phyloP scores from a whole-genome alignment of 2,888 invertebrate genomes.

The Tiliacea aurago region DNA sequence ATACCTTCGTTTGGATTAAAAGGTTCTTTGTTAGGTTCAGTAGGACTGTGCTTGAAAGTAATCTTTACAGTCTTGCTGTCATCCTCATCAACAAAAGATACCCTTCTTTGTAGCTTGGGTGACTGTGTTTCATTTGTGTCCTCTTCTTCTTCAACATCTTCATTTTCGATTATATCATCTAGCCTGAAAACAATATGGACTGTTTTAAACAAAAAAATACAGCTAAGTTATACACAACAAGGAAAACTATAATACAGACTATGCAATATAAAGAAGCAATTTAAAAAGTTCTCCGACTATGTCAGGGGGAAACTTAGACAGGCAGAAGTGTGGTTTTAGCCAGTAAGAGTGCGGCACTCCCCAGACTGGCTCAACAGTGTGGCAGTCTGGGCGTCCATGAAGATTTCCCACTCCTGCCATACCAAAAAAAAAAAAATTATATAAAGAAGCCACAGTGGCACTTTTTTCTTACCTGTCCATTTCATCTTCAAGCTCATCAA shows the following conservation, averaged over 20 bases:
- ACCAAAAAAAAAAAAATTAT: too few species aligned
- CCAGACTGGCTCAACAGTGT: too few species aligned
- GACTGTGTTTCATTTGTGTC: conserved; percentile 39
- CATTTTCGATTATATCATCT: conserved; percentile 77
- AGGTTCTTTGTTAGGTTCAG: conserved; percentile 68
- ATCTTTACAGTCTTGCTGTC: conserved; percentile 81
- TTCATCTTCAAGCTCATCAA: conserved; percentile 90
- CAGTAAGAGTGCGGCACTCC: too few species aligned
- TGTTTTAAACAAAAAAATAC: not conserved
- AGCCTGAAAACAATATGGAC: conserved; percentile 57
- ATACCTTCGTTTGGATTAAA: conserved; percentile 79
- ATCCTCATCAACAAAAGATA: conserved; percentile 85
- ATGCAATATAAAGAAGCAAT: not conserved
- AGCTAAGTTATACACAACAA: not conserved
- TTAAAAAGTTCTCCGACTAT: too few species aligned
- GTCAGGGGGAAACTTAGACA: too few species aligned
- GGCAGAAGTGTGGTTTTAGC: too few species aligned
- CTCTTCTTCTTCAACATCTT: conserved; percentile 69
- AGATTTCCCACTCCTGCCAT: too few species aligned
- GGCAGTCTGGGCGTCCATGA: too few species aligned
- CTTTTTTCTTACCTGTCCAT: conserved; percentile 81
- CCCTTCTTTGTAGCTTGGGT: conserved; percentile 73
- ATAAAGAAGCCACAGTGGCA: not conserved
- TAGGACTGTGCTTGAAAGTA: conserved; percentile 80
- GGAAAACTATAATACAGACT: not conserved